Evolutionary conservation across 1,140 invertebrate species (phyloP).

Genomic region (Littorina saxatilis): DNA sequence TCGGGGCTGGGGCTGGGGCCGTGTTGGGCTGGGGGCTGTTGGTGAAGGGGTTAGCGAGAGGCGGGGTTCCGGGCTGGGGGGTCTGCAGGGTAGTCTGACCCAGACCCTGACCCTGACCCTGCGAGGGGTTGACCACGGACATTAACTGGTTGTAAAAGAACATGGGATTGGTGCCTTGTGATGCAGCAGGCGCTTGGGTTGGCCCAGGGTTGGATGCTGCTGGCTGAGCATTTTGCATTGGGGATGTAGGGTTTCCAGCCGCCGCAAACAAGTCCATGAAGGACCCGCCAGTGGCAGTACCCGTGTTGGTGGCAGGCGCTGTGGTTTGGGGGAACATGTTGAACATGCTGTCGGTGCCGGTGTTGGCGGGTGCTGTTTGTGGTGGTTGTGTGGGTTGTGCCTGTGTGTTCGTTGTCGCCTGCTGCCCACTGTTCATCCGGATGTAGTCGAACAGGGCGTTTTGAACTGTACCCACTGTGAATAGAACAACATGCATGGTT

Average conservation of each 20-base stretch:
- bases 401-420: not conserved
- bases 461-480: not conserved
- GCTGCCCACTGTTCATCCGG: not conserved
- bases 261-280: not conserved
- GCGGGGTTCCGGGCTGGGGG: not conserved
- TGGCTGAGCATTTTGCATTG: not conserved
- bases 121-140: not conserved
- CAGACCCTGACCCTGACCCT: no score
- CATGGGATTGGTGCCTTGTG: not conserved
- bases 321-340: not conserved
- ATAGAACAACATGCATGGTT: not conserved
- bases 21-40: not conserved
- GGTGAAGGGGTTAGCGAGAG: not conserved
- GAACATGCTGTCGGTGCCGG: not conserved
- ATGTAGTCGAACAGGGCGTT: slow-evolving; percentile 10
- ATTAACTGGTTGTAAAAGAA: not conserved
- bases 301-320: not conserved
- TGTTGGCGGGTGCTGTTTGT: not conserved
- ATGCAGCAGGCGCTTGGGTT: not conserved
- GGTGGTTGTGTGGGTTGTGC: not conserved
- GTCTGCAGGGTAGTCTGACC: not conserved
- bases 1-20: not conserved
- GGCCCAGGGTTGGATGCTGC: not conserved
- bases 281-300: not conserved
- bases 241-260: not conserved